Conservation (phyloP, 2,113 vertebrate genomes). For the Noctilio leporinus region DNA sequence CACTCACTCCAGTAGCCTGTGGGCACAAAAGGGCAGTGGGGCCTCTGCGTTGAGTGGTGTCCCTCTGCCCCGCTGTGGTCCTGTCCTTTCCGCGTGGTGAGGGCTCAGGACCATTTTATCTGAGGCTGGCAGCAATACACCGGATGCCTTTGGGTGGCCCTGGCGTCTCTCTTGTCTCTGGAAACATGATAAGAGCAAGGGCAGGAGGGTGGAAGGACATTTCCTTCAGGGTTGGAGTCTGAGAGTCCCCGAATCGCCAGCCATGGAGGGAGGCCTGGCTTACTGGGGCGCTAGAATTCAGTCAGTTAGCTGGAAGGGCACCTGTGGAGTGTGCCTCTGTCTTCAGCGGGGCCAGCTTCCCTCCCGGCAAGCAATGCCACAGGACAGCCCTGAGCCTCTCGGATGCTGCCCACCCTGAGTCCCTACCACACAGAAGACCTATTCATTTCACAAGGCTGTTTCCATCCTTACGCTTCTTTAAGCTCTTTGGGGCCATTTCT, state of each 20-base stretch:
- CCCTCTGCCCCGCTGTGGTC: background rate
- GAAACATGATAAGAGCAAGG: background rate
- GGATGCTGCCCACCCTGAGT: background rate
- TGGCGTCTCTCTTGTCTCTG: background rate
- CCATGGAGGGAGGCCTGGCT: fast-evolving
- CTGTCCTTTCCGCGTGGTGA: background rate
- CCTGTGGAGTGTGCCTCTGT: background rate
- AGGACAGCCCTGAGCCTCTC: background rate
- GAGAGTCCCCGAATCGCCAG: background rate
- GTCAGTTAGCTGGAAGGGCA: no score
- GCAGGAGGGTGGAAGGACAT: background rate
- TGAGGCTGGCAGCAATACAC: background rate
- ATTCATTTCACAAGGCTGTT: background rate
- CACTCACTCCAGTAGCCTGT: background rate
- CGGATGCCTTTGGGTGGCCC: background rate
- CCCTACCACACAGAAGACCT: background rate
- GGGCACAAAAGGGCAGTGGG: fast-evolving
- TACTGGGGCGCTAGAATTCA: no score
- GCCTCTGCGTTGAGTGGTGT: fast-evolving
- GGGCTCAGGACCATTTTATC: background rate
- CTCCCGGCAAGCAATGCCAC: background rate
- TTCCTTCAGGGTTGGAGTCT: background rate
- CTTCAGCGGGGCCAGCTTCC: no score
- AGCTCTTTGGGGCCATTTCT: background rate
- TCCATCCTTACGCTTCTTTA: background rate